Base-by-base conservation (phyloP, 2,113 vertebrate genomes). In the Brachyistius frenatus region DNA sequence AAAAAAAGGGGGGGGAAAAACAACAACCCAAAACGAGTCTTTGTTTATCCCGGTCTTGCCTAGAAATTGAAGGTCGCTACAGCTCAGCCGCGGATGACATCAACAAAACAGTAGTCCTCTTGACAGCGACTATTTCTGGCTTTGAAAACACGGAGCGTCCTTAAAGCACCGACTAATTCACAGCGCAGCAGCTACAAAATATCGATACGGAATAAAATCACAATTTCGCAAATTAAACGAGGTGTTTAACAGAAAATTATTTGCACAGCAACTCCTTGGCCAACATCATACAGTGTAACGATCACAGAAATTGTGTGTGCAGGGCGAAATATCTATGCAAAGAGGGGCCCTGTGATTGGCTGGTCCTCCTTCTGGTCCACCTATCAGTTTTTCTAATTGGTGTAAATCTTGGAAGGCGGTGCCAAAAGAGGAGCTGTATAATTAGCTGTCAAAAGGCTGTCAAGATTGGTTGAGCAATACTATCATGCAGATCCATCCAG, bases 381-480 rank as follows among this genome's bases (percentile, higher is more conserved):
- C 73, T 50, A 37, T 52, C 0, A 11, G 1, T 30, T 16, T 5
- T 66, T 76, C 2, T 86, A 83, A 94, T 93, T 94, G 92, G 94
- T 54, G 66, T 0, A 1, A 7, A 16, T 8, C 4, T 31, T 3
- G 62, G 33, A 30, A 31, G 85, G 83, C 62, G 68, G 80, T 1
- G 49, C 6, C 69, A 16, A 15, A 54, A 54, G 11, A 1, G 5
- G 1, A 7, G 6, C 7, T 30, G 14, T 50, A 56, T 49, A 73
- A 69, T 75, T 68, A 80, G 74, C 76, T 86, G 82, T 85, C 77
- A 88, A 82, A 23, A 80, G 31, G 41, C 41, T 47, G 56, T 75
- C 64, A 81, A 14, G 91, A 30, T 93, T 81, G 92, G 91, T 93
- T 93, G 93, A 83, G 78, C 65, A 61, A 76, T 84, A 84, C 73